These are phyloP conservation scores for Brachypteracias leptosomus DNA, from an alignment of 2,113 vertebrate species.

Conservation along the genomic window DNA sequence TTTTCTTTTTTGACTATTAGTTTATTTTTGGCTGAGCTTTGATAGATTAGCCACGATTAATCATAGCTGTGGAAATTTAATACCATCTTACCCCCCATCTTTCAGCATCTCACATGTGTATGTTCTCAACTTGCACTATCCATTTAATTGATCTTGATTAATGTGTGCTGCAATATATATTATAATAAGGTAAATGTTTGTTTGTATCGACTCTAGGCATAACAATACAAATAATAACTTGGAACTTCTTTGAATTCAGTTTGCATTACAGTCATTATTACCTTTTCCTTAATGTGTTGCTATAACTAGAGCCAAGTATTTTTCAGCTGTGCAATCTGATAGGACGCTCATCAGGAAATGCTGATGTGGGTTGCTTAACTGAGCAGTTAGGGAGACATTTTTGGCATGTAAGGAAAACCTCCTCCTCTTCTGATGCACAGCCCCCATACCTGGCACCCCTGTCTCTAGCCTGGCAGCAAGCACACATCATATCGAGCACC, in stretches of 20 bases:
- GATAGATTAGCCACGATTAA: slow-evolving; percentile 53
- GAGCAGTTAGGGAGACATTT: slow-evolving; percentile 42
- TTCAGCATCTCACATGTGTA: slow-evolving; percentile 15
- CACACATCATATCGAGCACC: not conserved
- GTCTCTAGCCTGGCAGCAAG: not conserved
- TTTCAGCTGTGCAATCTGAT: slow-evolving; percentile 27
- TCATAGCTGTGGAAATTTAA: slow-evolving; percentile 50
- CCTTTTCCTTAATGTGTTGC: slow-evolving; percentile 44
- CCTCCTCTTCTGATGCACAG: not conserved
- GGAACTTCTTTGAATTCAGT: slow-evolving; percentile 55
- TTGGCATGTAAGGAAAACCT: slow-evolving; percentile 17
- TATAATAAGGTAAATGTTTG: slow-evolving; percentile 64
- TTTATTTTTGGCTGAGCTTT: slow-evolving; percentile 46
- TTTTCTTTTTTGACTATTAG: not conserved
- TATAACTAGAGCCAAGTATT: not conserved
- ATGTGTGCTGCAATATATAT: slow-evolving; percentile 58
- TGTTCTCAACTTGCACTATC: slow-evolving; percentile 42
- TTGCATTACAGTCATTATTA: slow-evolving; percentile 55
- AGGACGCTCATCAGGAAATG: slow-evolving; percentile 37
- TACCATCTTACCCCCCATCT: slow-evolving; percentile 25
- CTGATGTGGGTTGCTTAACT: slow-evolving; percentile 39
- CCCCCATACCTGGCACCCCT: slow-evolving; percentile 5
- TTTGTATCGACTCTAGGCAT: slow-evolving; percentile 49
- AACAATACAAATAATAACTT: slow-evolving; percentile 63
- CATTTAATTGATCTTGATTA: slow-evolving; percentile 61